A percentile compares a stretch with the other conserved stretches of the same genome.
Evolutionary conservation across 2,797 vertebrate species (phyloP).

Genomic region (Sebastes itinus): DNA sequence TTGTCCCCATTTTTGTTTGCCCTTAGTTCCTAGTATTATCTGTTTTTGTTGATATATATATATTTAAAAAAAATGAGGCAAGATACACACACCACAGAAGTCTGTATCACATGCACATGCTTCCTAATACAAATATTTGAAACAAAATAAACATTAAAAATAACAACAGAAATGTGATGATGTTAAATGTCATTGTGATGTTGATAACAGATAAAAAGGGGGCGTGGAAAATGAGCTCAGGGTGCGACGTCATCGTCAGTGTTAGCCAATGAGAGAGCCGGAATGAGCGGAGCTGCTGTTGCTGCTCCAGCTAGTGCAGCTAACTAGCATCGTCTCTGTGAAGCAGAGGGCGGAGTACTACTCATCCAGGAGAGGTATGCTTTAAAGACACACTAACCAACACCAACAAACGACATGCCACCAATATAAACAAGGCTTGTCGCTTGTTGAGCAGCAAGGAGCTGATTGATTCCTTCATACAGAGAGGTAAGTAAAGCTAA

Average conservation of each 20-base stretch:
- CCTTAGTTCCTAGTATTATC: too few relatives aligned
- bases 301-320: slow-evolving; percentile 2
- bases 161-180: background rate
- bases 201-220: background rate
- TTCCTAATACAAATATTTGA: too few relatives aligned
- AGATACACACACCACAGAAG: too few relatives aligned
- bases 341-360: slow-evolving; percentile 9
- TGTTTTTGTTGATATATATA: too few relatives aligned
- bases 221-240: background rate
- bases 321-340: slow-evolving; percentile 3
- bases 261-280: slow-evolving; percentile 41
- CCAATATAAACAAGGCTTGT: background rate
- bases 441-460: slow-evolving; percentile 8
- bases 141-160: background rate
- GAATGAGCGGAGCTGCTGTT: slow-evolving; percentile 33
- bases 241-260: accelerated
- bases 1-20: too few relatives aligned
- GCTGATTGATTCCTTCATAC: background rate
- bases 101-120: too few relatives aligned
- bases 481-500: slow-evolving; percentile 49
- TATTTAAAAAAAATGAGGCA: too few relatives aligned
- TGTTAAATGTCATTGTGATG: background rate
- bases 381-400: background rate
- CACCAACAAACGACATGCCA: slow-evolving; percentile 16
- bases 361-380: background rate